Conservation (phyloP, 2,797 vertebrate species). For the Oryzias dopingdopingensis region DNA sequence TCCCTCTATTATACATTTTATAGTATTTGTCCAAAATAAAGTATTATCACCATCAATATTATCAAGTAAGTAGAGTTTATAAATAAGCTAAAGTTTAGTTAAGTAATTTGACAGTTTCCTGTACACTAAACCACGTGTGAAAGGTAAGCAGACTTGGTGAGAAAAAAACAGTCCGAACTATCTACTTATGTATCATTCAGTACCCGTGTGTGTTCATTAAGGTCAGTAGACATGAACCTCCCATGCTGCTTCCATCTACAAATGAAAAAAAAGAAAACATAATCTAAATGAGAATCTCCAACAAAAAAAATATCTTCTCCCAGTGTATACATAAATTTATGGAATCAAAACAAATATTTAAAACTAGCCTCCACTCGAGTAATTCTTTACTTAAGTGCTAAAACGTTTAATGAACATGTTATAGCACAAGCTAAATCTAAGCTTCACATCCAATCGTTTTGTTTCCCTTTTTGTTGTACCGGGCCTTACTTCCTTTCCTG, state of each 20-base stretch:
- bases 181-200: constrained; percentile 61
- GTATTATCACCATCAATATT: no score
- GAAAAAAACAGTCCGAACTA: constrained; percentile 17
- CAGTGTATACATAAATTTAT: constrained; percentile 12
- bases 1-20: no score
- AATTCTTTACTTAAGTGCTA: not conserved
- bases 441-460: constrained; percentile 17
- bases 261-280: constrained; percentile 8
- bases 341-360: constrained; percentile 31
- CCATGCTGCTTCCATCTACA: constrained; percentile 21
- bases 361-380: not conserved
- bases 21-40: no score
- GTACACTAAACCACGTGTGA: no score
- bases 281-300: constrained; percentile 34
- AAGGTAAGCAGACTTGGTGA: no score
- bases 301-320: constrained; percentile 13
- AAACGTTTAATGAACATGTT: constrained; percentile 14
- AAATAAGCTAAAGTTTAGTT: no score
- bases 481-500: no score
- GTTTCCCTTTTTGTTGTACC: constrained; percentile 8
- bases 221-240: constrained; percentile 29
- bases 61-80: no score
- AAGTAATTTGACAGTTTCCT: no score
- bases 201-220: constrained; percentile 62
- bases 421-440: not conserved